Conservation (phyloP, 2,113 vertebrate species). For the Lamprologus speciosus region DNA sequence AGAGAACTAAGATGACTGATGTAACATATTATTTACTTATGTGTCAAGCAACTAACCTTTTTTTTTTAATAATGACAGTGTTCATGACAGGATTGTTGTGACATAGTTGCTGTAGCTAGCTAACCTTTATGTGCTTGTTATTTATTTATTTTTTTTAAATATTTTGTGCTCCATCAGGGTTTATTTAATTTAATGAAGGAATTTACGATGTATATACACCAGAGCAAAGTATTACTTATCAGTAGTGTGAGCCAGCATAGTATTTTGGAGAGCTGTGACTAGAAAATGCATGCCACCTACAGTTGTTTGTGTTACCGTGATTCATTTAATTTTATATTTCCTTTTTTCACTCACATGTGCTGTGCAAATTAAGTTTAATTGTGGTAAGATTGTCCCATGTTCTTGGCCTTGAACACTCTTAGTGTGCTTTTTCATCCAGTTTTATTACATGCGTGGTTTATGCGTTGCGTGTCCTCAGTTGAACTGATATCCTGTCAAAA, state of each 20-base stretch:
- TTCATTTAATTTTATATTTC: not conserved
- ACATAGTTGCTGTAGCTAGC: not conserved
- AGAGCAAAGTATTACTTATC: not conserved
- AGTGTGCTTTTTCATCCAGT: not conserved
- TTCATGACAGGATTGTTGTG: not conserved
- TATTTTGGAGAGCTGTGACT: not conserved
- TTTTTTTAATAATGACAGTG: not conserved
- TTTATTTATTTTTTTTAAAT: accelerated
- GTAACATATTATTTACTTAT: not conserved
- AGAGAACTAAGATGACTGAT: not conserved
- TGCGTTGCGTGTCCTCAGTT: not conserved
- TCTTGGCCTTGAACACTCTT: not conserved
- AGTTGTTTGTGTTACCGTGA: not conserved
- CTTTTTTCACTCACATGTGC: not conserved
- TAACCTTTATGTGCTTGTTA: not conserved
- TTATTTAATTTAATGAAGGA: not conserved
- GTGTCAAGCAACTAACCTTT: not conserved
- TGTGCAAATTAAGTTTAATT: not conserved
- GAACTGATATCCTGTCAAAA: not conserved
- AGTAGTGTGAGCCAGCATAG: not conserved
- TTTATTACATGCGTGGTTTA: not conserved
- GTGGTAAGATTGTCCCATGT: not conserved
- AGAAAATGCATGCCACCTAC: not conserved
- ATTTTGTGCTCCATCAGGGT: not conserved
- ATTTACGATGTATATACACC: not conserved